Evolutionary conservation across 2,797 vertebrate species (phyloP).

Genomic region (Sebastes cheni): DNA sequence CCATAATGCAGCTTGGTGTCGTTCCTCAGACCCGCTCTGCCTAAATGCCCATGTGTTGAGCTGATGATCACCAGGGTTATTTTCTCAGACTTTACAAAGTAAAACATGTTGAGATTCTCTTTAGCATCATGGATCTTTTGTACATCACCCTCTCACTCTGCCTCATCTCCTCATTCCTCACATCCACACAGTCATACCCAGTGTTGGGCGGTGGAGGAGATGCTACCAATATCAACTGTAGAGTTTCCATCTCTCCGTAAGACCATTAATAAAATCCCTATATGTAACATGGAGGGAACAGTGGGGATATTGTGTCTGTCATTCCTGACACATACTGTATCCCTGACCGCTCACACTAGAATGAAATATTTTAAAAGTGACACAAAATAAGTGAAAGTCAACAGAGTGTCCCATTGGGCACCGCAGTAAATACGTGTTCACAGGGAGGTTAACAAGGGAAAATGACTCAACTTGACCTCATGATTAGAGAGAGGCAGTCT

Average conservation of each 20-base stretch:
- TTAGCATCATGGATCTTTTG: background rate
- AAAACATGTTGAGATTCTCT: background rate
- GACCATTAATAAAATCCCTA: background rate
- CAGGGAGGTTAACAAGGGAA: slow-evolving; percentile 28
- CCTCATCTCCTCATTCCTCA: slow-evolving; percentile 25
- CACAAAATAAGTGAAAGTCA: slow-evolving; percentile 6
- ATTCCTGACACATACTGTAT: background rate
- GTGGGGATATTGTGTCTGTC: background rate
- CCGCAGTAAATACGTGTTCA: background rate
- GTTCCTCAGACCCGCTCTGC: background rate
- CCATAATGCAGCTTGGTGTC: background rate
- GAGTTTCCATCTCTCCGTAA: background rate
- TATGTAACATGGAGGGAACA: background rate
- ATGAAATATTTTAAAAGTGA: background rate
- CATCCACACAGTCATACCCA: background rate
- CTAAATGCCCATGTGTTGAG: background rate
- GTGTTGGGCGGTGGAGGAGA: background rate
- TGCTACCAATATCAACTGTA: background rate
- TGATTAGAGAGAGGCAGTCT: slow-evolving; percentile 21
- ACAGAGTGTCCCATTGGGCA: background rate
- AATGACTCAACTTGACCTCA: slow-evolving; percentile 29
- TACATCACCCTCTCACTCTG: background rate
- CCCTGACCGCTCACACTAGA: background rate
- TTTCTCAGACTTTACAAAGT: background rate
- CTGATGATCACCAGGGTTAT: background rate